phyloP scores from a whole-genome alignment of 1,140 invertebrate species.

The Globodera rostochiensis region DNA sequence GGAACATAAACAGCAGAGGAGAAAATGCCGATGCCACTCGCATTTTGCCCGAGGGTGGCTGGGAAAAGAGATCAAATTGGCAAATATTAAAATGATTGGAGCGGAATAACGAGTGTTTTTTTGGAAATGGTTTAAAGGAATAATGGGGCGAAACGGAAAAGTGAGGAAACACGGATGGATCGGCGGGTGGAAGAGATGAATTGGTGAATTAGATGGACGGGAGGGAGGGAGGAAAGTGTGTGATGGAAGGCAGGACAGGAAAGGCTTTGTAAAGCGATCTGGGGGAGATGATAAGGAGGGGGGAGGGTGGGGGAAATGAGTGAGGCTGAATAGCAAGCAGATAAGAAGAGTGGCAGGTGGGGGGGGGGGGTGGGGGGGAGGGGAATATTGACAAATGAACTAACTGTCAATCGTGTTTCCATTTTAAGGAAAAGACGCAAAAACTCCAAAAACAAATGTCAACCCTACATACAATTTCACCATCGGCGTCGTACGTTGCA shows the following conservation, averaged over 20 bases:
- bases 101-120: background rate
- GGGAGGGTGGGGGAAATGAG: background rate
- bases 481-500: too few species aligned
- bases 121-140: background rate
- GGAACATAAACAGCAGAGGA: background rate
- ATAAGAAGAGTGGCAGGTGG: background rate
- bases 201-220: background rate
- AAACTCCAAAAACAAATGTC: too few species aligned
- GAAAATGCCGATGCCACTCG: background rate
- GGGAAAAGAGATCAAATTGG: background rate
- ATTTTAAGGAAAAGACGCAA: too few species aligned
- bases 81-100: background rate
- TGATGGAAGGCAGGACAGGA: background rate
- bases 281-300: background rate
- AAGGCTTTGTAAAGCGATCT: background rate
- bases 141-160: constrained; percentile 12
- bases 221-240: background rate
- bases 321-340: too few species aligned
- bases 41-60: background rate
- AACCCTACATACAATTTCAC: too few species aligned
- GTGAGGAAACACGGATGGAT: background rate
- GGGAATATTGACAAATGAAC: background rate
- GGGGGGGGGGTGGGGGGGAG: too few species aligned
- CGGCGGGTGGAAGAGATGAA: background rate
- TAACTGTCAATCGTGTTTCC: background rate